A percentile compares a stretch with the other conserved stretches of the same genome.
Evolutionary conservation across 2,797 vertebrate species (phyloP).

Genomic region (Acrossocheilus fasciatus): DNA sequence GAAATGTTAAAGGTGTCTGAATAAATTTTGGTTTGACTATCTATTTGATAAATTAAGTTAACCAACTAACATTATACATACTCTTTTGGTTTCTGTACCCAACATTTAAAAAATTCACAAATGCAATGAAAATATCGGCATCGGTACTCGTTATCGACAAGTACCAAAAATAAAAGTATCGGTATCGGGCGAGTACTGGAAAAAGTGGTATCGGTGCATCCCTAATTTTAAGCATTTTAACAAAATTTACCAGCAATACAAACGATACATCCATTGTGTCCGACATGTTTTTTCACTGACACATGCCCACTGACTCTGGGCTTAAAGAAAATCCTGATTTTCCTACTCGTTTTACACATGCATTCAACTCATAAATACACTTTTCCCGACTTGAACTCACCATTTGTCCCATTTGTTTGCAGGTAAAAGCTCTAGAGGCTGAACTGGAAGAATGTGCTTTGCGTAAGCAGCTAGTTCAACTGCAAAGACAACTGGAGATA

Average conservation of each 20-base stretch:
- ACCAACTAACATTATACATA: no score
- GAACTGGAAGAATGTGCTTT: constrained; percentile 73
- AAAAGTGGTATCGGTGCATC: no score
- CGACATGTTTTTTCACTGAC: neutral
- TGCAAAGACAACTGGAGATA: constrained; percentile 80
- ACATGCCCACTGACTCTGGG: neutral
- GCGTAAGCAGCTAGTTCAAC: constrained; percentile 71
- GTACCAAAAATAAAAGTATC: no score
- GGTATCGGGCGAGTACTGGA: no score
- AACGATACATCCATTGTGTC: neutral
- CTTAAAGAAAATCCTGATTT: neutral
- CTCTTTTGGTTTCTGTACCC: no score
- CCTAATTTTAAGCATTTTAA: neutral
- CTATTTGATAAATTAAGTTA: no score
- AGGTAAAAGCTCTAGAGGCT: constrained; percentile 76
- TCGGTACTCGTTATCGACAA: no score
- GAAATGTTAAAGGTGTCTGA: no score
- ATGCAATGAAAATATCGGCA: no score
- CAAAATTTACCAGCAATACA: neutral
- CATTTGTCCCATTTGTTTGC: constrained; percentile 6
- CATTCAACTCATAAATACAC: neutral
- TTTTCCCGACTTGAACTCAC: neutral
- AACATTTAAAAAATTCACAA: no score
- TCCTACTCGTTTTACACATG: neutral
- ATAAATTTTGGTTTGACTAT: no score